Evolutionary conservation across 1,140 invertebrate species (phyloP).

Genomic region (Arctopsyche grandis): DNA sequence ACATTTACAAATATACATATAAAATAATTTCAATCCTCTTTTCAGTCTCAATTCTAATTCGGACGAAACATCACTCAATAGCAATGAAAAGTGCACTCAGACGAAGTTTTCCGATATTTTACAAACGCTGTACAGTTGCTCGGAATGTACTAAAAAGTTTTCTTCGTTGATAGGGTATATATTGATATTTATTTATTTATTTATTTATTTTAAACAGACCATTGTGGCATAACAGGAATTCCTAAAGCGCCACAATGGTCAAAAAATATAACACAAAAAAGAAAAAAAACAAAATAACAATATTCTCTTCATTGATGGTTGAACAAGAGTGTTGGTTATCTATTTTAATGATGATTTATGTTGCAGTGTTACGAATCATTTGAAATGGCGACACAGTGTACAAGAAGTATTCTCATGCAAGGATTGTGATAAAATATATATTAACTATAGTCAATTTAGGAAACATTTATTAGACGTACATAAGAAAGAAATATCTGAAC

Average conservation of each 20-base stretch:
- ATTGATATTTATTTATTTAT: neutral
- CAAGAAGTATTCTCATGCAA: slow-evolving; percentile 32
- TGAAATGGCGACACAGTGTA: slow-evolving; percentile 38
- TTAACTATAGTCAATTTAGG: slow-evolving; percentile 17
- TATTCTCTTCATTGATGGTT: no score
- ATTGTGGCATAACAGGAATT: no score
- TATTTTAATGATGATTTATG: slow-evolving; percentile 1
- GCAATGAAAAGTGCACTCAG: slow-evolving; percentile 47
- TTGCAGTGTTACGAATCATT: slow-evolving; percentile 42
- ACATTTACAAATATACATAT: no score
- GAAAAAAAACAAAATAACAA: no score
- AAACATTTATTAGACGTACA: slow-evolving; percentile 45
- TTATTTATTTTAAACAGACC: slow-evolving; percentile 15
- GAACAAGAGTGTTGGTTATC: no score
- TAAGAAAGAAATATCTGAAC: slow-evolving; percentile 23
- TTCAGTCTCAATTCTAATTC: neutral
- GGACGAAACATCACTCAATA: neutral
- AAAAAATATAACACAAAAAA: no score
- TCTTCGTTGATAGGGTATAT: slow-evolving; percentile 31
- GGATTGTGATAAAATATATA: slow-evolving; percentile 46
- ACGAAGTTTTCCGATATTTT: slow-evolving; percentile 35
- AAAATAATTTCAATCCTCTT: neutral
- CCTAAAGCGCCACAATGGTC: no score
- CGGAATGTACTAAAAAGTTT: slow-evolving; percentile 45
- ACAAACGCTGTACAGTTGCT: slow-evolving; percentile 40